Evolutionary conservation across 2,797 vertebrate genomes (phyloP).

Genomic region (Syngnathus acus): DNA sequence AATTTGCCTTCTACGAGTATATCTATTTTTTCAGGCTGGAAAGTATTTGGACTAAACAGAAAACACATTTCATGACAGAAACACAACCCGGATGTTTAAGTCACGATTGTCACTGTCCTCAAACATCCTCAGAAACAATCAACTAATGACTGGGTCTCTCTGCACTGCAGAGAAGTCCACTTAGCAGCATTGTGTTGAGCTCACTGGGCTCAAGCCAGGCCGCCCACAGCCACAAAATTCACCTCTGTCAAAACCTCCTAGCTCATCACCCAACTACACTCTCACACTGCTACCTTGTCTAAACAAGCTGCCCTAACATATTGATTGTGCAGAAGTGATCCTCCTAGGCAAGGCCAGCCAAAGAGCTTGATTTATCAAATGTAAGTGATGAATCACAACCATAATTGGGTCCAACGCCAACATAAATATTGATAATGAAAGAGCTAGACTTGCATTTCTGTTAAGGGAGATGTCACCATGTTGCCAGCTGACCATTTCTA

Average conservation of each 20-base stretch:
- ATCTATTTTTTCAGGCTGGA: background rate
- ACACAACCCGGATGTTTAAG: slow-evolving; percentile 22
- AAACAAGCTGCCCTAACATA: slow-evolving; percentile 24
- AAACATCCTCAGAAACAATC: slow-evolving; percentile 53
- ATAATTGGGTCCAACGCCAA: slow-evolving; percentile 20
- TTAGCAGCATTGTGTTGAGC: slow-evolving; percentile 49
- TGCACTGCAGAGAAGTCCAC: slow-evolving; percentile 43
- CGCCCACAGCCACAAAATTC: slow-evolving; percentile 44
- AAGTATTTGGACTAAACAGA: no score
- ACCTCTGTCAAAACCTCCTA: slow-evolving; percentile 33
- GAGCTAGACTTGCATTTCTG: slow-evolving; percentile 44
- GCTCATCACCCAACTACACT: slow-evolving; percentile 11
- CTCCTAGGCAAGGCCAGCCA: slow-evolving; percentile 30
- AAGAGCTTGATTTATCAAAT: slow-evolving; percentile 33
- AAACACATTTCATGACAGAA: slow-evolving; percentile 10
- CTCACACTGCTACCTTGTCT: slow-evolving; percentile 23
- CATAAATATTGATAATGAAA: slow-evolving; percentile 38
- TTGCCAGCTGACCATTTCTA: slow-evolving; percentile 43
- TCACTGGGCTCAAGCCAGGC: slow-evolving; percentile 51
- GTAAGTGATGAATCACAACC: slow-evolving; percentile 19
- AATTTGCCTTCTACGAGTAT: background rate
- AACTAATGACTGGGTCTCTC: slow-evolving; percentile 53
- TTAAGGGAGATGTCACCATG: slow-evolving; percentile 25
- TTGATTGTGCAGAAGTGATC: slow-evolving; percentile 22
- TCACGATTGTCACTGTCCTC: slow-evolving; percentile 28